A percentile compares a stretch with the other conserved stretches of the same genome.
These are phyloP conservation scores for Latrodectus geometricus DNA, from an alignment of 1,140 invertebrate genomes.

Conservation along the genomic window DNA sequence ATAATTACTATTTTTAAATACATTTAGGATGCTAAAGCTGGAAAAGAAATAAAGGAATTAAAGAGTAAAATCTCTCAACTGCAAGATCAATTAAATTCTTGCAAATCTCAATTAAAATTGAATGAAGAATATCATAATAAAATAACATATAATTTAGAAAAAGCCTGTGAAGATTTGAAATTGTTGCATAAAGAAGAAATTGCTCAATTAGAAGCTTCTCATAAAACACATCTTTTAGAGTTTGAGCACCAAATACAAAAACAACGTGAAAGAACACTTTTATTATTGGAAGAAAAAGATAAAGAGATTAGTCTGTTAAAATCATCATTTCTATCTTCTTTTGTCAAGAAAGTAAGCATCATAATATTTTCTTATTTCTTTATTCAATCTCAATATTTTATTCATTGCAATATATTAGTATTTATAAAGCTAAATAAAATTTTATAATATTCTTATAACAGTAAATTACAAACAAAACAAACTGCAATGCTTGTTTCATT, in stretches of 20 bases:
- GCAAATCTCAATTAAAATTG: constrained; percentile 62
- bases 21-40: constrained; percentile 47
- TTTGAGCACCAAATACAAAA: constrained; percentile 82
- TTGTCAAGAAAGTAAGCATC: constrained; percentile 69
- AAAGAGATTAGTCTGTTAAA: constrained; percentile 79
- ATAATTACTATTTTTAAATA: background rate
- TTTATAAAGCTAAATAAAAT: too few species aligned
- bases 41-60: constrained; percentile 67
- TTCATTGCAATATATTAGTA: too few species aligned
- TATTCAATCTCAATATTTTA: too few species aligned
- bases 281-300: constrained; percentile 83
- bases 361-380: constrained; percentile 67
- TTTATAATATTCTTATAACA: too few species aligned
- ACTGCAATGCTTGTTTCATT: too few species aligned
- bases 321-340: constrained; percentile 66
- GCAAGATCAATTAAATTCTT: constrained; percentile 65
- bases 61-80: constrained; percentile 68
- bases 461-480: too few species aligned
- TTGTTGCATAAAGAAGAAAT: constrained; percentile 74
- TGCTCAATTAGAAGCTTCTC: constrained; percentile 73
- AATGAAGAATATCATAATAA: constrained; percentile 63
- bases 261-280: constrained; percentile 82
- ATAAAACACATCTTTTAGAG: constrained; percentile 73
- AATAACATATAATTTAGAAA: constrained; percentile 58
- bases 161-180: constrained; percentile 73